Conservation (phyloP, 2,113 vertebrate genomes). For the Narcine bancroftii region DNA sequence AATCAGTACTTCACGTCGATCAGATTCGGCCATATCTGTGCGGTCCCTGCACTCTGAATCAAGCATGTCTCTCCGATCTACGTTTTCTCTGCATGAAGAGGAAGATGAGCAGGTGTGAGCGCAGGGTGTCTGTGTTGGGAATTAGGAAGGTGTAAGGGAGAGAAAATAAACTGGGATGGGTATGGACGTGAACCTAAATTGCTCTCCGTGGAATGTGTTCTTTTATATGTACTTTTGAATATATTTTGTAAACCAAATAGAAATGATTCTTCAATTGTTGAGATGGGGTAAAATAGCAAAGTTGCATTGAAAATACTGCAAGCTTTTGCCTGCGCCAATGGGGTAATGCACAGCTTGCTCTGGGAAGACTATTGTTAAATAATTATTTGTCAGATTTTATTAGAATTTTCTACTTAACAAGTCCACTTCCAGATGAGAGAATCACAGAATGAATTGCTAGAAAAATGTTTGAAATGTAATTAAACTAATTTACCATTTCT, state of each 20-base stretch:
- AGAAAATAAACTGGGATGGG: not conserved
- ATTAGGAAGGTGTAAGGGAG: not conserved
- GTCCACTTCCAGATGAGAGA: not conserved
- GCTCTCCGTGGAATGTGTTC: not conserved
- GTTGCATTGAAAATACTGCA: not conserved
- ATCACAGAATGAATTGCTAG: not conserved
- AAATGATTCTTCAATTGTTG: not conserved
- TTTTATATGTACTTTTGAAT: not conserved
- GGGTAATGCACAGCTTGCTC: not conserved
- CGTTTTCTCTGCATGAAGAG: slow-evolving; percentile 93
- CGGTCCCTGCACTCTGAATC: slow-evolving; percentile 93
- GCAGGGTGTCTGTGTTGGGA: slow-evolving; percentile 36
- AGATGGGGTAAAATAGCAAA: not conserved
- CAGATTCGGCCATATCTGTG: slow-evolving; percentile 89
- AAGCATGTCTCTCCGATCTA: slow-evolving; percentile 95
- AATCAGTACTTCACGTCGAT: slow-evolving; percentile 81
- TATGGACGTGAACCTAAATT: not conserved
- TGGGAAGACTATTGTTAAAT: not conserved
- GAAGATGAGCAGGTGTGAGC: slow-evolving; percentile 86
- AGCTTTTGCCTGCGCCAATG: not conserved
- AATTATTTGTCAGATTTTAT: not conserved
- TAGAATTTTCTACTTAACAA: not conserved
- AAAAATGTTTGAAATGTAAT: not conserved
- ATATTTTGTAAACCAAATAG: not conserved
- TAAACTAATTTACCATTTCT: not conserved